Evolutionary conservation across 2,113 vertebrate genomes (phyloP), one percentile per base, ranked within the genome.

Genomic region (Chaetorhynchus papuensis): DNA sequence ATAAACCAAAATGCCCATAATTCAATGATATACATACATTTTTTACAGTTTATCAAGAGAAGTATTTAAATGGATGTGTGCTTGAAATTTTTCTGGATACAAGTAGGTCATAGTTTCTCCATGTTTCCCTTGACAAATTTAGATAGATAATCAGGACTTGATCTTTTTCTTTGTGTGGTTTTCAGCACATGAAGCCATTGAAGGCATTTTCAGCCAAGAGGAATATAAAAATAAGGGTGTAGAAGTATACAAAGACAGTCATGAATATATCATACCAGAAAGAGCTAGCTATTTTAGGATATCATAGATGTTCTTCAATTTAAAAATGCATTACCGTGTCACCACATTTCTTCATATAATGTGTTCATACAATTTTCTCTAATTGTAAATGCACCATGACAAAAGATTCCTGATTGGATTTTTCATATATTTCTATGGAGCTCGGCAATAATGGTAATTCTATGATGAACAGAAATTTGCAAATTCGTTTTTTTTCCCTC

Each of bases 351-450:
- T 90, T 93, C 82, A 91, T 56, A 81, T 14, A 78, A 91, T 84
- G 15, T 52, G 52, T 66, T 60, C 63, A 82, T 81, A 90, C 19
- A 91, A 89, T 96, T 95, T 94, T 91, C 49, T 89, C 39, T 91
- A 96, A 96, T 89, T 91, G n/a, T 76, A 93, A 91, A 94, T 79
- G 65, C 44, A 83, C 6, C 11, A 45, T 33, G 28, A 89, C n/a
- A 83, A 94, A 94, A 91, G 18, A 41, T 61, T 79, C 24, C 17
- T 94, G 89, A 95, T 70, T 96, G 57, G 23, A 83, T 89, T 94
- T 96, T 81, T 93, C 71, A 65, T 68, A 53, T n/a, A 64, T 95
- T 94, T 95, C 54, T 85, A 31, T 70, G 42, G 35, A 78, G 16
- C 6, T 89, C 2, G 33, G 39, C 80, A 95, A 66, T 59, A 70